phyloP scores from a whole-genome alignment of 2,113 vertebrate species.

The Thoracochromis brauschi region DNA sequence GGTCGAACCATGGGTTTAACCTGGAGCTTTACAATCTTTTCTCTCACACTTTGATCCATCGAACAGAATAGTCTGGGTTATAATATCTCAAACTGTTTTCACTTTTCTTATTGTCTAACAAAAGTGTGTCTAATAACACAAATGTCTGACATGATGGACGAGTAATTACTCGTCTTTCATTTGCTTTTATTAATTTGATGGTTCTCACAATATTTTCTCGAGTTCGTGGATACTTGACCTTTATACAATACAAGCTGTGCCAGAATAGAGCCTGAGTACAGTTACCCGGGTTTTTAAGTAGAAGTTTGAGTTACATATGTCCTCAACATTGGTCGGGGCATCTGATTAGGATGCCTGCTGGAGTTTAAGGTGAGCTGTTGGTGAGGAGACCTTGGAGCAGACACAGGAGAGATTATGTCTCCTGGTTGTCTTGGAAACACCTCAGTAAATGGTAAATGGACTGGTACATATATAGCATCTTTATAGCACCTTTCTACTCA shows the following conservation, averaged over 20 bases:
- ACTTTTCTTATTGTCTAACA: background rate
- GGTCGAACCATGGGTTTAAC: background rate
- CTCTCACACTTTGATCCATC: background rate
- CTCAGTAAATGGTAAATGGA: background rate
- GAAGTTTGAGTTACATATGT: background rate
- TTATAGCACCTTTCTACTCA: background rate
- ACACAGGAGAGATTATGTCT: background rate
- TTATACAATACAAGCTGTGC: accelerated
- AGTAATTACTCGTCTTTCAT: background rate
- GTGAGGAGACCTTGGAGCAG: background rate
- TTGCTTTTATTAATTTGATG: background rate
- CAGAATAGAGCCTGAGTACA: background rate
- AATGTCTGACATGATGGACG: background rate
- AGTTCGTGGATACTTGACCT: background rate
- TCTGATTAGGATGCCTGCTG: background rate
- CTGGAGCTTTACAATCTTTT: background rate
- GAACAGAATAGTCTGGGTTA: background rate
- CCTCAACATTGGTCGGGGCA: background rate
- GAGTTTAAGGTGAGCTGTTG: background rate
- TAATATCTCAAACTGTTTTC: background rate
- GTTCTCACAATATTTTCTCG: background rate
- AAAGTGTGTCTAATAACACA: background rate
- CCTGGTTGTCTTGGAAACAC: background rate
- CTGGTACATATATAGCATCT: background rate
- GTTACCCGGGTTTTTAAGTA: background rate